Percentiles rank a stretch among this genome's conserved stretches.
Evolutionary conservation across 2,888 invertebrate species (phyloP).

Genomic region (Ectemnius lituratus): DNA sequence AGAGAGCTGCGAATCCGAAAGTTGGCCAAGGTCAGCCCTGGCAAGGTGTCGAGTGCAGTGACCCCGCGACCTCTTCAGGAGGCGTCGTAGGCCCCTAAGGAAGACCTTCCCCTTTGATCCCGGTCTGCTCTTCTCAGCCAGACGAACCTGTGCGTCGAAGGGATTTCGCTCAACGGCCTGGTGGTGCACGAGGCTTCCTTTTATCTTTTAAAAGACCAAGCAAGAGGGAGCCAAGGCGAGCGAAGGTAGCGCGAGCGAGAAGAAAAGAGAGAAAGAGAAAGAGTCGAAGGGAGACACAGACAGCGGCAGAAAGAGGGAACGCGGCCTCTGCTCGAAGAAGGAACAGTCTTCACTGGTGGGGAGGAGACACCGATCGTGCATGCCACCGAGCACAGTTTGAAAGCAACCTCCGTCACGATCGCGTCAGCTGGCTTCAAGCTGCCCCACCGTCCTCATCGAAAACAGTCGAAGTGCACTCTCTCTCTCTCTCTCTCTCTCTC

Average conservation of each 20-base stretch:
- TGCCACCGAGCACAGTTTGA: conserved; percentile 73
- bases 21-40: conserved; percentile 65
- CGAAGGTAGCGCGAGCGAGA: too few species aligned
- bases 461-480: conserved; percentile 53
- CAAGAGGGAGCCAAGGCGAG: neutral
- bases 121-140: conserved; percentile 8
- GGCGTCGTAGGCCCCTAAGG: conserved; percentile 24
- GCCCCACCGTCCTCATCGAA: conserved; percentile 35
- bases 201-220: conserved; percentile 56
- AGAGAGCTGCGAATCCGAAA: conserved; percentile 27
- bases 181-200: conserved; percentile 35
- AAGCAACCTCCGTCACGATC: conserved; percentile 76
- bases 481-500: conserved; percentile 33
- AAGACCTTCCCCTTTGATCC: conserved; percentile 16
- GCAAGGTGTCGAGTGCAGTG: conserved; percentile 32
- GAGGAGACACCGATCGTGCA: conserved; percentile 72
- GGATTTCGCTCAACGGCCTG: conserved; percentile 20
- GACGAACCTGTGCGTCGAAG: conserved; percentile 30
- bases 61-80: conserved; percentile 38
- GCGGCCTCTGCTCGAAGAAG: conserved; percentile 17
- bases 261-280: conserved; percentile 29
- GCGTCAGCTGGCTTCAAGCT: conserved; percentile 70
- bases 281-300: conserved; percentile 34
- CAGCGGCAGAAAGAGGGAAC: conserved; percentile 32
- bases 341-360: conserved; percentile 63